Conservation (phyloP, 2,797 vertebrate genomes). For the Rhynchotus rufescens region DNA sequence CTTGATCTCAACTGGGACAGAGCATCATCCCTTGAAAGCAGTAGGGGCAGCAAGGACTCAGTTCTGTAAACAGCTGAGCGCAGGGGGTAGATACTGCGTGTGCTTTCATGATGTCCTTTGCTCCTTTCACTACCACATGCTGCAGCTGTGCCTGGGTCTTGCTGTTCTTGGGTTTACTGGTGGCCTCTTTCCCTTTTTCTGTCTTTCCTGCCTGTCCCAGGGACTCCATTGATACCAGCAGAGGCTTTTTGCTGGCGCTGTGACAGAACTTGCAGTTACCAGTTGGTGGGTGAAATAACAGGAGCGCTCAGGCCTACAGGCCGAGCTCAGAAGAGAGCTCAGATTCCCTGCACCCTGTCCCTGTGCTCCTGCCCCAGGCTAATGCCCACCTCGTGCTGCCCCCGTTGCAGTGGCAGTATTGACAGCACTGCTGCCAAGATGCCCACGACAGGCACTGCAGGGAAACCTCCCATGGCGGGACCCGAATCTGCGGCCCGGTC, state of each 20-base stretch:
- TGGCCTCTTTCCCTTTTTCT: background rate
- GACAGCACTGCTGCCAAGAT: background rate
- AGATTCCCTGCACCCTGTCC: background rate
- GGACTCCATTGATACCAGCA: background rate
- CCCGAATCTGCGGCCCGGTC: fast-evolving
- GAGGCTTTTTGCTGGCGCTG: background rate
- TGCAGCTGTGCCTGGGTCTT: background rate
- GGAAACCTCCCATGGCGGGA: background rate
- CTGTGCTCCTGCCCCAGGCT: fast-evolving
- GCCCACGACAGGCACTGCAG: background rate
- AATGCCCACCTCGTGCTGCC: background rate
- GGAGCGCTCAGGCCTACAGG: background rate
- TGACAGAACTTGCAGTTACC: background rate
- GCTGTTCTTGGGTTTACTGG: background rate
- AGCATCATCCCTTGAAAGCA: background rate
- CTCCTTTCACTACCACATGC: fast-evolving
- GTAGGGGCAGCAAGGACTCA: background rate
- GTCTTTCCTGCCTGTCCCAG: background rate
- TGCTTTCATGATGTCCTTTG: background rate
- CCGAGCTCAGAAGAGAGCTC: background rate
- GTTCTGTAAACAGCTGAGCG: background rate
- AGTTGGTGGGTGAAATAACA: background rate
- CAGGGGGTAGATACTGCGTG: no score
- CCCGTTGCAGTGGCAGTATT: background rate
- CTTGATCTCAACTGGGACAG: background rate